Percentiles rank a stretch among this genome's conserved stretches.
These are phyloP conservation scores for Numenius arquata DNA, from an alignment of 2,113 vertebrate species.

Conservation along the genomic window DNA sequence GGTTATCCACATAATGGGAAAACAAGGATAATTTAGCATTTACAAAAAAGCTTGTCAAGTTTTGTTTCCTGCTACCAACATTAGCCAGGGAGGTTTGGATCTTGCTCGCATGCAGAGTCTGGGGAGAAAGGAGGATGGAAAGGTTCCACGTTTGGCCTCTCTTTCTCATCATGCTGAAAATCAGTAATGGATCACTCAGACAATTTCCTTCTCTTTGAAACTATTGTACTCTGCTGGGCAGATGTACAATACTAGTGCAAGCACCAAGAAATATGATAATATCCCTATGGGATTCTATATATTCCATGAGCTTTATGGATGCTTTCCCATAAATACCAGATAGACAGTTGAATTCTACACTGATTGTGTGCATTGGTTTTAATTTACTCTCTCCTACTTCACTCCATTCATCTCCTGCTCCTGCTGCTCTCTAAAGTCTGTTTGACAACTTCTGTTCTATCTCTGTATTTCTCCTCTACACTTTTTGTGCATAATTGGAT, in stretches of 20 bases:
- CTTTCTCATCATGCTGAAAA: not conserved
- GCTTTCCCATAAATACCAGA: not conserved
- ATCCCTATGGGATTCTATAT: not conserved
- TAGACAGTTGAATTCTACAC: not conserved
- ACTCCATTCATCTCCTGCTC: not conserved
- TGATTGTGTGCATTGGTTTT: not conserved
- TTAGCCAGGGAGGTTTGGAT: not conserved
- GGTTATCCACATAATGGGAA: not conserved
- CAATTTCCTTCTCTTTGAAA: not conserved
- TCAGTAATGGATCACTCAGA: not conserved
- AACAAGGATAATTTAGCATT: not conserved
- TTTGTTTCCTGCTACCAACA: slow-evolving; percentile 3
- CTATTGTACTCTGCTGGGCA: not conserved
- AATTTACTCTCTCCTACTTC: not conserved
- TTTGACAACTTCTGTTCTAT: not conserved
- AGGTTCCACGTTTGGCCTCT: not conserved
- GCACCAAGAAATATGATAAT: not conserved
- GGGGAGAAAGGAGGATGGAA: not conserved
- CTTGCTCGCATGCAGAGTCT: not conserved
- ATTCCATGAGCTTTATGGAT: not conserved
- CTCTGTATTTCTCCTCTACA: not conserved
- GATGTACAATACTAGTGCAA: not conserved
- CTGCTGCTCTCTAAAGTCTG: not conserved
- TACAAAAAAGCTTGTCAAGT: not conserved
- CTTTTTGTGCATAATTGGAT: not conserved